Base-by-base conservation (phyloP, 64 coral and sea anemone species). In the Montipora capricornis region DNA sequence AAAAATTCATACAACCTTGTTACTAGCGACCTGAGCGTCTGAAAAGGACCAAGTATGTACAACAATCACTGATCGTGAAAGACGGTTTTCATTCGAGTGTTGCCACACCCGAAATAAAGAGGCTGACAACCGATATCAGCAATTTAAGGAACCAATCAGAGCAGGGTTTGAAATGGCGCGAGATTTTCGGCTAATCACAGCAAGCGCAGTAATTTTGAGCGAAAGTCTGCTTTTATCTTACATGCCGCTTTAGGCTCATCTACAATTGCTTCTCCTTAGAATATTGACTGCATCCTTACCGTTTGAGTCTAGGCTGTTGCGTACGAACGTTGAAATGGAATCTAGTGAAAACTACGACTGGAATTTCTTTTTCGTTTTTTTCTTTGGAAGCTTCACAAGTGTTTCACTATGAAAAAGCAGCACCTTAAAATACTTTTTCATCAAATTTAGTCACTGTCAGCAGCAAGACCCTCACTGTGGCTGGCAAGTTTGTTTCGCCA, bases 401-500 rank as follows among this genome's bases (percentile, higher is more conserved):
- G 53, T 57, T 57, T 2, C 68, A 20, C 68, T 16, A 67, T 24
- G 26, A 44, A 67, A 19, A 16, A 17, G 67, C 4, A 70, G 62
- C 16, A 6, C 16, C 17, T 47, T 68, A 68, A 68, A 60, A 26
- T 82, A 44, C 2, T 44, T 62, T 82, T 5, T 49, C 1, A 37
- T 2, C 8, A 1, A 82, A 15, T 82, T 82, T 64, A 86, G 44
- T 86, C 82, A 45, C 82, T 86, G 66, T 86, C 82, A 5, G 82
- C 82, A 12, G 19, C 19, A 5, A 19, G 16, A 4, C 45, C n/a
- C 6, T 44, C 62, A 16, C 46, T 73, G 44, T 69, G 82, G 8
- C 81, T 62, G 2, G 81, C 81, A 58, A 84, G 29, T 70, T 95
- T 97, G 58, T 84, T 97, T 20, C 96, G 89, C 89, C 89, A 97